Percentiles rank a stretch among this genome's conserved stretches.
phyloP scores from a whole-genome alignment of 2,888 invertebrate genomes.

The Drosophila tanythrix region DNA sequence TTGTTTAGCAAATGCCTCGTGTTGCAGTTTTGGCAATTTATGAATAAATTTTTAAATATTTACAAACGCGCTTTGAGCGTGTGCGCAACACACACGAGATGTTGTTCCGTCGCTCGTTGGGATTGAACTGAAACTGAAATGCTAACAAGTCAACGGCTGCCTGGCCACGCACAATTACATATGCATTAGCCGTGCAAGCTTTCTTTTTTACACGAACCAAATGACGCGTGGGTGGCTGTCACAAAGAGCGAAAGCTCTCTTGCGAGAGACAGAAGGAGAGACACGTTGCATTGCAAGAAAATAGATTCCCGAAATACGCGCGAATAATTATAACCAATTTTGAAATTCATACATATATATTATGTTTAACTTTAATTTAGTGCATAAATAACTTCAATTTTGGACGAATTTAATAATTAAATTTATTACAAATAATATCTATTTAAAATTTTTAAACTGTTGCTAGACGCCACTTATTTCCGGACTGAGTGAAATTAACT shows the following conservation, averaged over 20 bases:
- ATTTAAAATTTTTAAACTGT: background rate
- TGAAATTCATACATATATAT: too few species aligned
- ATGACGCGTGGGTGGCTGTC: conserved; percentile 50
- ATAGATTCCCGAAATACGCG: conserved; percentile 9
- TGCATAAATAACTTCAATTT: background rate
- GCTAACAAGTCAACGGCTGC: conserved; percentile 64
- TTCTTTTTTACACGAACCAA: conserved; percentile 61
- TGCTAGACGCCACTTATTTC: background rate
- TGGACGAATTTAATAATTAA: background rate
- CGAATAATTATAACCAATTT: background rate
- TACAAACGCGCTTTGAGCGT: conserved; percentile 70
- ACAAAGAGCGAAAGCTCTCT: conserved; percentile 58
- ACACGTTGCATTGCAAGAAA: conserved; percentile 25
- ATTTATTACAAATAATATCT: background rate
- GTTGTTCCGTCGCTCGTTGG: conserved; percentile 75
- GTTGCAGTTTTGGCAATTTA: conserved; percentile 60
- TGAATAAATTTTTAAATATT: conserved; percentile 76
- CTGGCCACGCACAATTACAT: conserved; percentile 63
- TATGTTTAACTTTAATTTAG: background rate
- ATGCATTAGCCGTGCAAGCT: conserved; percentile 50
- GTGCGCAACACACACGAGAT: conserved; percentile 68
- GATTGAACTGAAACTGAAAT: conserved; percentile 71
- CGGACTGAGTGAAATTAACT: background rate
- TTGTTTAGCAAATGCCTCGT: conserved; percentile 31
- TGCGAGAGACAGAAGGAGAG: conserved; percentile 5